A percentile compares a stretch with the other conserved stretches of the same genome.
Conservation (phyloP, 2,888 invertebrate species). For the Incurvaria masculella region DNA sequence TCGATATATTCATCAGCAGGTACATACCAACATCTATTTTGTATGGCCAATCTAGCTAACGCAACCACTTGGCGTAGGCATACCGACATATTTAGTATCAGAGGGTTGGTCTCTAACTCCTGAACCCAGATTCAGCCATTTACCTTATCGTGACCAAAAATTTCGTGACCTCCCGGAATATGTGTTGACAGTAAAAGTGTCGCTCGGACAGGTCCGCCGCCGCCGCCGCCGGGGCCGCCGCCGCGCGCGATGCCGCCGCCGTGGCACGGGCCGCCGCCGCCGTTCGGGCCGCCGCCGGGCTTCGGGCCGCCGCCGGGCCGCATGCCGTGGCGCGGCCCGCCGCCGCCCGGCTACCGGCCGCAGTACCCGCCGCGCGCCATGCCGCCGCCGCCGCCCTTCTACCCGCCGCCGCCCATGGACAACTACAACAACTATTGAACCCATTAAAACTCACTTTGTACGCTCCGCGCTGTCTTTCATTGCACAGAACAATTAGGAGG, state of each 20-base stretch:
- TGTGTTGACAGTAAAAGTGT: slow-evolving; percentile 14
- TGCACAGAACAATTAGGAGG: too few relatives aligned
- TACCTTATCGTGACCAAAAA: too few relatives aligned
- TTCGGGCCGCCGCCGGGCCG: slow-evolving; percentile 59
- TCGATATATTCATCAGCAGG: slow-evolving; percentile 15
- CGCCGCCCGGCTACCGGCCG: slow-evolving; percentile 48
- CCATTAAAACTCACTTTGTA: too few relatives aligned
- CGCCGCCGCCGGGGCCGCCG: slow-evolving; percentile 34
- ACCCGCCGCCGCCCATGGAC: slow-evolving; percentile 69
- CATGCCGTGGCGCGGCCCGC: slow-evolving; percentile 66
- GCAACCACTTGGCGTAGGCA: too few relatives aligned
- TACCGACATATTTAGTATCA: too few relatives aligned
- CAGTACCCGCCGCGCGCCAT: slow-evolving; percentile 56
- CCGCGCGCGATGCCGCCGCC: slow-evolving; percentile 43
- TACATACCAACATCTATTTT: too few relatives aligned
- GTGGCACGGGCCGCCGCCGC: slow-evolving; percentile 33
- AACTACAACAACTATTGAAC: slow-evolving; percentile 12
- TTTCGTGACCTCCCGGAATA: too few relatives aligned
- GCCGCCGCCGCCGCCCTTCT: slow-evolving; percentile 66
- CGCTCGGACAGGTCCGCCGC: slow-evolving; percentile 26
- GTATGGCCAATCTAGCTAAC: too few relatives aligned
- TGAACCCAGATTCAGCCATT: slow-evolving; percentile 27
- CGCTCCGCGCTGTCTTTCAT: too few relatives aligned
- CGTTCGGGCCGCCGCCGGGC: slow-evolving; percentile 34
- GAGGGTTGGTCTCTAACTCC: too few relatives aligned